Conservation (phyloP, 2,797 vertebrate genomes). For the Mormyrus proboscirostris region DNA sequence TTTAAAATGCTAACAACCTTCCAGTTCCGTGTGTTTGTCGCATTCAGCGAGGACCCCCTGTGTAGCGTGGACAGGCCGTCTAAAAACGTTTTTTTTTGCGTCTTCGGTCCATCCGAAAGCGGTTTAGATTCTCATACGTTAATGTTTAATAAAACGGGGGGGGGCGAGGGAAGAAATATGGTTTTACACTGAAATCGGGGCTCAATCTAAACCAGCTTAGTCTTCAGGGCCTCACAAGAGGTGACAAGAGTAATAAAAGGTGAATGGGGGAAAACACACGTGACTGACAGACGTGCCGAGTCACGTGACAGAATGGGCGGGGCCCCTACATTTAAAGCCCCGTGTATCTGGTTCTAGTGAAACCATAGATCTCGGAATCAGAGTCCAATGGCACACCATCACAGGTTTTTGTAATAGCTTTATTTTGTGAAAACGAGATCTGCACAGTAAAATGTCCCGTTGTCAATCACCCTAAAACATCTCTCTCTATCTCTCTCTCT, state of each 20-base stretch:
- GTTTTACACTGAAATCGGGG: not conserved
- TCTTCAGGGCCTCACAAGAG: not conserved
- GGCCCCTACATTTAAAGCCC: not conserved
- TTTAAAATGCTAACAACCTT: constrained; percentile 35
- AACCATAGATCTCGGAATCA: not conserved
- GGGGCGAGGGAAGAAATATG: not conserved
- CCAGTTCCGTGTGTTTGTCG: constrained; percentile 22
- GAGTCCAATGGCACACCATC: not conserved
- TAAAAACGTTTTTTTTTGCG: not conserved
- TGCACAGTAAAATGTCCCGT: not conserved
- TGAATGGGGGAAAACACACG: not conserved
- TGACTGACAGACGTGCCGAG: not conserved
- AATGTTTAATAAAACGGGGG: constrained; percentile 7
- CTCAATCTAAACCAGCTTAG: constrained; percentile 9
- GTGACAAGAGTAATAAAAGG: not conserved
- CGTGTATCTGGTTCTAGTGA: not conserved
- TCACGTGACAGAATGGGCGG: not conserved
- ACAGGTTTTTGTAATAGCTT: not conserved
- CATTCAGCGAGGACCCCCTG: constrained; percentile 5
- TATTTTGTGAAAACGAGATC: not conserved
- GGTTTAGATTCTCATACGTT: not conserved
- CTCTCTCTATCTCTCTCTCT: not conserved
- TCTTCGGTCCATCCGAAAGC: not conserved
- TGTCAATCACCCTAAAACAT: not conserved
- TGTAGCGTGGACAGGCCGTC: not conserved